These are phyloP conservation scores for Campylorhamphus procurvoides DNA, from an alignment of 2,113 vertebrate species.

Conservation along the genomic window DNA sequence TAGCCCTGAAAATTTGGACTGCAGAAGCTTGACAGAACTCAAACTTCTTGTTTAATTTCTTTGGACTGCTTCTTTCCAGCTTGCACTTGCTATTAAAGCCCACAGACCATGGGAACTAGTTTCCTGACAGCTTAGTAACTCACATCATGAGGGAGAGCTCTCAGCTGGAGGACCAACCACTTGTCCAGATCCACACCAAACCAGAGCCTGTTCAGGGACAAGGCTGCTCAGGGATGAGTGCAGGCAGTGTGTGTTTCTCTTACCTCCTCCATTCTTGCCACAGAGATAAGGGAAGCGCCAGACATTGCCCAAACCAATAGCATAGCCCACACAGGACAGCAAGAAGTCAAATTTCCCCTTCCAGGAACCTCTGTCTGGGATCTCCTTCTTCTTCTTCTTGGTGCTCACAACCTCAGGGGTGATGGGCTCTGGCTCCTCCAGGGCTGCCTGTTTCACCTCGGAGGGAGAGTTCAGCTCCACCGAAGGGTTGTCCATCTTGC, in stretches of 20 bases:
- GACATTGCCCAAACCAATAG: constrained; percentile 89
- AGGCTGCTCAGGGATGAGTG: background rate
- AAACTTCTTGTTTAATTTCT: background rate
- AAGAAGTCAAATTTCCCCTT: constrained; percentile 92
- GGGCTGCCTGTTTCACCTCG: constrained; percentile 78
- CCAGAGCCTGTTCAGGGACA: background rate
- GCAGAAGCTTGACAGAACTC: background rate
- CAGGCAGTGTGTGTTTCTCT: background rate
- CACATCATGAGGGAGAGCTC: background rate
- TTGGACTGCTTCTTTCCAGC: background rate
- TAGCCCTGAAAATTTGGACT: background rate
- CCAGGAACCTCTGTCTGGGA: constrained; percentile 86
- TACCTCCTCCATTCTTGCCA: constrained; percentile 92
- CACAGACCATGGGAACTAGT: background rate
- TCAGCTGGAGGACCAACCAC: background rate
- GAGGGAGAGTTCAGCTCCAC: constrained; percentile 83
- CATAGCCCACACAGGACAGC: constrained; percentile 89
- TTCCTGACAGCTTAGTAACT: background rate
- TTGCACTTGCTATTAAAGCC: background rate
- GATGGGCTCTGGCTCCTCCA: constrained; percentile 72
- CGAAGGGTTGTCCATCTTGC: constrained; percentile 80
- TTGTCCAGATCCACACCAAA: background rate
- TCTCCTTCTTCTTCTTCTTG: constrained; percentile 57
- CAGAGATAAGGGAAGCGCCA: constrained; percentile 94
- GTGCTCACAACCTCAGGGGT: background rate